phyloP scores from a whole-genome alignment of 1,140 invertebrate species.

The Rhyzopertha dominica region DNA sequence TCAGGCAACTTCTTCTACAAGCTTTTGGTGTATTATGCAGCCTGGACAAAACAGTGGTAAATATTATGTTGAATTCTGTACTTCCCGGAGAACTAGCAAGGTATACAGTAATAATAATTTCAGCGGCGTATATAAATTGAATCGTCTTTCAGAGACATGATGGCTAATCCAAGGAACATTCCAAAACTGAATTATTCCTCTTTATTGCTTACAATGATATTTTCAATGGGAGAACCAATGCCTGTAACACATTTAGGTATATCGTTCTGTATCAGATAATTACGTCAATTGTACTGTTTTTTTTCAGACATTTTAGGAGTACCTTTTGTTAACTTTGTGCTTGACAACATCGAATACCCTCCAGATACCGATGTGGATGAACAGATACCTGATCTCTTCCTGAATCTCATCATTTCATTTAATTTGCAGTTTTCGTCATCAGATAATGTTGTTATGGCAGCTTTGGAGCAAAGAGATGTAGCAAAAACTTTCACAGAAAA shows the following conservation, averaged over 20 bases:
- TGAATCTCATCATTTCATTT: constrained; percentile 79
- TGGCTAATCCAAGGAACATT: constrained; percentile 63
- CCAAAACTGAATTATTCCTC: constrained; percentile 69
- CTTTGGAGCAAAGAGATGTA: constrained; percentile 61
- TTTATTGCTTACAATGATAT: constrained; percentile 75
- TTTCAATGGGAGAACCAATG: constrained; percentile 83
- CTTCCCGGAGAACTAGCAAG: constrained; percentile 82
- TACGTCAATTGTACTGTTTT: background rate
- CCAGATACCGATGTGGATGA: constrained; percentile 72
- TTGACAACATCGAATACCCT: constrained; percentile 75
- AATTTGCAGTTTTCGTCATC: constrained; percentile 76
- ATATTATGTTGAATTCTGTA: constrained; percentile 77
- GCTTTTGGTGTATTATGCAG: constrained; percentile 83
- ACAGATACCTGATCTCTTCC: constrained; percentile 72
- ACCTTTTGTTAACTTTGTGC: constrained; percentile 71
- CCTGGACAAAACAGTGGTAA: constrained; percentile 71
- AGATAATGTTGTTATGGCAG: constrained; percentile 72
- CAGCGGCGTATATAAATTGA: too few species aligned
- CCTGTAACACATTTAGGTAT: constrained; percentile 75
- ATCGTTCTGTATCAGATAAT: constrained; percentile 17
- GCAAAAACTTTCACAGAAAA: constrained; percentile 88
- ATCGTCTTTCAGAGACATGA: constrained; percentile 65
- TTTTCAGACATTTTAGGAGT: constrained; percentile 71
- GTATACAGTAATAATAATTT: too few species aligned
- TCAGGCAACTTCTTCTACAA: constrained; percentile 73